Base-by-base conservation (phyloP, 2,888 invertebrate genomes). In the Dromius quadrimaculatus region DNA sequence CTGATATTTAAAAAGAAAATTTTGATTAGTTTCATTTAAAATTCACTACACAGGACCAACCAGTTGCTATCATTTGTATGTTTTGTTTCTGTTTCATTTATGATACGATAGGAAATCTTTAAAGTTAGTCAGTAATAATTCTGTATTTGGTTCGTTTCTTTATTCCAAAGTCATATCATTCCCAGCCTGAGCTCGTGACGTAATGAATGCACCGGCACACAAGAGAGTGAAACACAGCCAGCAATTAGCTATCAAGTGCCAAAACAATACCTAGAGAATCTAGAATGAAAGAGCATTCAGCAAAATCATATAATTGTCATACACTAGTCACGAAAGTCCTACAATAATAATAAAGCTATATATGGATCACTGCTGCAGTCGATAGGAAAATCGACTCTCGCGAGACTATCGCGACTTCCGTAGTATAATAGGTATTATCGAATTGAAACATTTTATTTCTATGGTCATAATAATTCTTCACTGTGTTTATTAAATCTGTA, bases 1-100 rank as follows among this genome's bases (percentile, higher is more conserved):
- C 93, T 90, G 85, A 83, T 82, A 82, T 83, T 83, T 79, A 76
- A 77, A 77, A 79, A 78, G 75, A 79, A 80, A 80, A 80, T 64
- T 64, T 66, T 70, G 70, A 68, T 70, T 70, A 70, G 70, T 70
- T 62, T 70, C 70, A 70, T 70, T 36, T 62, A 62, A 36, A 20
- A 50, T 61, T 47, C 61, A 70, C 47, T 50, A 62, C 62, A 70
- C 70, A 62, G 70, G 70, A 70, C 70, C 70, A 70, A 70, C 70
- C 70, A 70, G 62, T 70, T 62, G 59, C 68, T 59, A 68, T 57
- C 68, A 57, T 43, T 68, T 41, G 38, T 41, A 62, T 62, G 34
- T 62, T 62, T 38, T 62, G 36, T 59, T 59, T 54, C 50, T 50
- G 50, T 59, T 59, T 59, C 9, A 59, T 17, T 59, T 59, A 34